phyloP scores from a whole-genome alignment of 30 jellyfish, hydroid and myxozoan species.

The Cassiopea andromeda region DNA sequence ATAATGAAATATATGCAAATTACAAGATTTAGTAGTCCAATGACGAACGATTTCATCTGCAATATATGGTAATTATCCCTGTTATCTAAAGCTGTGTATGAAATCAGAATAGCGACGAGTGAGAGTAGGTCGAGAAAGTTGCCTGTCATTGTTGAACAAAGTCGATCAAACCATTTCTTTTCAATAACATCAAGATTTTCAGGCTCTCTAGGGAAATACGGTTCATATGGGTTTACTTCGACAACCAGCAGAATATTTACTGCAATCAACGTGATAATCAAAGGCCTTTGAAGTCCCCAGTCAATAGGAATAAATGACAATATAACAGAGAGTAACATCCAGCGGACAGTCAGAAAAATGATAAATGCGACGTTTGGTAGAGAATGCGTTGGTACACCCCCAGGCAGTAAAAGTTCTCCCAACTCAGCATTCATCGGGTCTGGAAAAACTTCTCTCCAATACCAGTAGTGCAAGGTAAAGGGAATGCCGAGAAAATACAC shows the following conservation, averaged over 20 bases:
- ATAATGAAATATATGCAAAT: conserved; percentile 78
- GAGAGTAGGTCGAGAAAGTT: conserved; percentile 82
- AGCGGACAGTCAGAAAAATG: conserved; percentile 84
- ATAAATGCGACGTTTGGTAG: conserved; percentile 71
- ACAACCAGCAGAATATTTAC: conserved; percentile 80
- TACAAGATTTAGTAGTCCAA: conserved; percentile 78
- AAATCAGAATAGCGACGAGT: conserved; percentile 77
- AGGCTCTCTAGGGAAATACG: conserved; percentile 86
- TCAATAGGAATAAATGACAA: conserved; percentile 89
- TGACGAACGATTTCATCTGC: conserved; percentile 85
- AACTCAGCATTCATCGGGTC: conserved; percentile 76
- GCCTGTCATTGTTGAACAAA: conserved; percentile 87
- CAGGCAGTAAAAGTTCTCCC: conserved; percentile 91
- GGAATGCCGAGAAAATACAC: conserved; percentile 96
- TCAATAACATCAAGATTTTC: conserved; percentile 66
- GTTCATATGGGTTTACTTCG: conserved; percentile 84
- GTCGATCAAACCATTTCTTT: conserved; percentile 90
- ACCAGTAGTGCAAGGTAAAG: conserved; percentile 89
- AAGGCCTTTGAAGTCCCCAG: conserved; percentile 96
- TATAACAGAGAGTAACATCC: conserved; percentile 89
- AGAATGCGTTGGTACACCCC: conserved; percentile 81
- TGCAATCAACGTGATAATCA: conserved; percentile 72
- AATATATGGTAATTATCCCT: conserved; percentile 87
- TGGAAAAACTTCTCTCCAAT: conserved; percentile 86
- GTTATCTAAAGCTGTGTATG: conserved; percentile 91